Percentiles rank a stretch among this genome's conserved stretches.
These are phyloP conservation scores for Amblyopsis rosae DNA, from an alignment of 2,113 vertebrate genomes.

Conservation along the genomic window DNA sequence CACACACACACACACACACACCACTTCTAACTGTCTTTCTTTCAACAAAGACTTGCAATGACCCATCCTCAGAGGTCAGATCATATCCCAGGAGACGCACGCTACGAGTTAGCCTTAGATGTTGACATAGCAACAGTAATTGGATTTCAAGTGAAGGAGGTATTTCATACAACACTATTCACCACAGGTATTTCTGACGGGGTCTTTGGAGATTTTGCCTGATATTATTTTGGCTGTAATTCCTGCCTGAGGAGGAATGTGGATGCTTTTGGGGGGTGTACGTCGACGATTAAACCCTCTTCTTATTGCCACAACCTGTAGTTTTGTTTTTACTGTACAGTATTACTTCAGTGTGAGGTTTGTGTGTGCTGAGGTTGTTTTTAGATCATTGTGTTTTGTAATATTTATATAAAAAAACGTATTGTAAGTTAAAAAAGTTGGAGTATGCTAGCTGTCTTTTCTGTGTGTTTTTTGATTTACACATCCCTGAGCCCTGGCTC, in stretches of 20 bases:
- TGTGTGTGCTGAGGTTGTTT: too few species aligned
- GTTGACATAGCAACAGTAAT: conserved; percentile 55
- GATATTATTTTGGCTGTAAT: conserved; percentile 38
- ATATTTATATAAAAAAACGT: too few species aligned
- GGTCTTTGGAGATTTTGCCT: conserved; percentile 28
- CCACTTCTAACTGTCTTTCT: conserved; percentile 15
- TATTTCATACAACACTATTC: conserved; percentile 43
- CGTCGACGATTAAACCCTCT: neutral
- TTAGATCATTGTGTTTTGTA: too few species aligned
- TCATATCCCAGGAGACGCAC: conserved; percentile 49
- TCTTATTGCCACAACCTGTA: too few species aligned
- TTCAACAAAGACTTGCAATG: conserved; percentile 26
- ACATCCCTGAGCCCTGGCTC: too few species aligned
- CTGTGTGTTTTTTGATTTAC: too few species aligned
- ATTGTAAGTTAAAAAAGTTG: too few species aligned
- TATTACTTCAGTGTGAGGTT: too few species aligned
- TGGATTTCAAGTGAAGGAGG: conserved; percentile 46
- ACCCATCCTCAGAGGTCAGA: conserved; percentile 51
- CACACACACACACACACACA: neutral
- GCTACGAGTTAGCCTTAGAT: conserved; percentile 33
- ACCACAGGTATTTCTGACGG: conserved; percentile 45
- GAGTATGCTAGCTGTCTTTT: too few species aligned
- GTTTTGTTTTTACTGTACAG: too few species aligned
- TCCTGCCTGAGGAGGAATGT: conserved; percentile 19
- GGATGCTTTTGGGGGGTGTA: neutral